Percentiles rank a stretch among this genome's conserved stretches.
phyloP scores from a whole-genome alignment of 2,888 invertebrate genomes.

The Harpagoxenus sublaevis region DNA sequence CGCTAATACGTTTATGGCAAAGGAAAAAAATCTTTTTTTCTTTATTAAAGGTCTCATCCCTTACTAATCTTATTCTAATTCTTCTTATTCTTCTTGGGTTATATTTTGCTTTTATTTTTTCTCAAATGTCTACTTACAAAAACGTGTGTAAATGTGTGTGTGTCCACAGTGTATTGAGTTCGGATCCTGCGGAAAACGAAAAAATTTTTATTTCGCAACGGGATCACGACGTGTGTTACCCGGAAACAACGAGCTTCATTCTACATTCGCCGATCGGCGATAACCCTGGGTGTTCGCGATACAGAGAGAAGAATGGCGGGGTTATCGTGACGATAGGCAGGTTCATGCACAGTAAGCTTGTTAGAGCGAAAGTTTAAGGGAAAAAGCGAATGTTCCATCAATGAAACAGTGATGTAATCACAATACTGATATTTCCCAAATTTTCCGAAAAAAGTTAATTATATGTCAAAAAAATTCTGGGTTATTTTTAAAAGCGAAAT shows the following conservation, averaged over 20 bases:
- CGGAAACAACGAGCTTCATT: constrained; percentile 67
- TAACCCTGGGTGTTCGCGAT: constrained; percentile 63
- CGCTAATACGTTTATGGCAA: neutral
- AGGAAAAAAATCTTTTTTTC: no score
- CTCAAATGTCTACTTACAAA: neutral
- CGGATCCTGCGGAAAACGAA: neutral
- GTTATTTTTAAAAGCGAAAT: neutral
- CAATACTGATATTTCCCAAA: neutral
- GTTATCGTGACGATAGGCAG: constrained; percentile 69
- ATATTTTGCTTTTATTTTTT: neutral
- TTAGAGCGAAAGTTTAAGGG: constrained; percentile 2
- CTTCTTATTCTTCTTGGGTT: neutral
- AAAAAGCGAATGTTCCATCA: constrained; percentile 4
- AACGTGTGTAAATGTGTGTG: neutral
- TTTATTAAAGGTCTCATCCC: neutral
- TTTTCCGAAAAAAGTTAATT: no score
- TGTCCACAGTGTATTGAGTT: neutral
- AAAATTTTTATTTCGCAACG: constrained; percentile 41
- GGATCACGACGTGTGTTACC: constrained; percentile 59
- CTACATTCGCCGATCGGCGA: constrained; percentile 50
- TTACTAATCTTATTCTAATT: neutral
- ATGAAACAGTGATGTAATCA: neutral
- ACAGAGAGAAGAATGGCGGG: constrained; percentile 59
- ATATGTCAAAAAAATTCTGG: neutral
- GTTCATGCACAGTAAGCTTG: constrained; percentile 62